phyloP scores from a whole-genome alignment of 2,113 vertebrate genomes.

The Thymallus thymallus region DNA sequence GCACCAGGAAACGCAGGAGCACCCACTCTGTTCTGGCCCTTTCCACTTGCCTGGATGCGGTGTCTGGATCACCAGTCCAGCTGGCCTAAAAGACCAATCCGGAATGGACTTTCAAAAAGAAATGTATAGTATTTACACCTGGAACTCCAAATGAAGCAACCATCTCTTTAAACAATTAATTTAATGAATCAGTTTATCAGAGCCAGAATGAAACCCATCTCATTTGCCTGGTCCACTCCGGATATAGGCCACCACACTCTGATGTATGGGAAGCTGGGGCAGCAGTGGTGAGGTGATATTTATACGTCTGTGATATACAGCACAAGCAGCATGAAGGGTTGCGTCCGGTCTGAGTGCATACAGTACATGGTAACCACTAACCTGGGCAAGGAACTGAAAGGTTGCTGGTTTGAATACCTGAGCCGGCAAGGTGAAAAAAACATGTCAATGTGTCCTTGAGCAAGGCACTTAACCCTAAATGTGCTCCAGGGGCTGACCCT shows the following conservation, averaged over 20 bases:
- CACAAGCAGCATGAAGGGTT: neutral
- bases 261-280: neutral
- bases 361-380: too few species aligned
- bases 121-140: slow-evolving; percentile 35
- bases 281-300: neutral
- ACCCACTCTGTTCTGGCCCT: slow-evolving; percentile 35
- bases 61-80: slow-evolving; percentile 1
- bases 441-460: too few species aligned
- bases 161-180: slow-evolving; percentile 31
- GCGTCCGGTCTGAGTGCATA: neutral
- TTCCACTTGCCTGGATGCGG: too few species aligned
- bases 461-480: too few species aligned
- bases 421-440: too few species aligned
- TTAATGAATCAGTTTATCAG: slow-evolving; percentile 27
- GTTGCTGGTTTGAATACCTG: too few species aligned
- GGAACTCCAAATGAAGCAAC: slow-evolving; percentile 17
- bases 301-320: neutral
- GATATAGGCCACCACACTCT: too few species aligned
- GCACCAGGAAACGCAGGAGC: slow-evolving; percentile 57
- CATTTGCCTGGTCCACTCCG: neutral
- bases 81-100: slow-evolving; percentile 10
- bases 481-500: too few species aligned
- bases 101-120: neutral
- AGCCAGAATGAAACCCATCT: slow-evolving; percentile 37
- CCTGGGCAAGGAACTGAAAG: too few species aligned